Conservation (phyloP, 1,140 invertebrate genomes). For the Drosophila ambigua region DNA sequence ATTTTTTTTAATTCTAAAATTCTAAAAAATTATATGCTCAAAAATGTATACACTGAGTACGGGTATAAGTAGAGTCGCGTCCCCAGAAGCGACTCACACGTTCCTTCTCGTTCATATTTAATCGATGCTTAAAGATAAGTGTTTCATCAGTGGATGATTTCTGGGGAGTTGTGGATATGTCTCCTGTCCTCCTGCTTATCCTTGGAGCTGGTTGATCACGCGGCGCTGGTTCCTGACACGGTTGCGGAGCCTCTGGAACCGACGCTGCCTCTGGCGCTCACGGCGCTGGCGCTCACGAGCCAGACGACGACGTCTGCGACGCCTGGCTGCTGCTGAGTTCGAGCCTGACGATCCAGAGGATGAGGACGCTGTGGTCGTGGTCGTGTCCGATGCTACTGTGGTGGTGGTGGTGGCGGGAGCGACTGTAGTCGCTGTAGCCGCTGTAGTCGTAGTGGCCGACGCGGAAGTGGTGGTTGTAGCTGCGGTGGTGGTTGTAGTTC, state of each 20-base stretch:
- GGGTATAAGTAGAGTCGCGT: too few species aligned
- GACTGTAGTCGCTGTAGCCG: background rate
- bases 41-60: too few species aligned
- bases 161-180: background rate
- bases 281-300: background rate
- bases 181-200: too few species aligned
- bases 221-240: too few species aligned
- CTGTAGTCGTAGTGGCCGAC: background rate
- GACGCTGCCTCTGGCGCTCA: conserved; percentile 1
- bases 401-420: background rate
- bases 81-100: too few species aligned
- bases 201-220: too few species aligned
- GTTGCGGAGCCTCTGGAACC: background rate
- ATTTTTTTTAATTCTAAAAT: too few species aligned
- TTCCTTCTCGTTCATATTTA: too few species aligned
- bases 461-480: background rate
- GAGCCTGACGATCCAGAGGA: background rate
- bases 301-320: conserved; percentile 2
- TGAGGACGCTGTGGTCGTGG: background rate
- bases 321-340: background rate
- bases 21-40: too few species aligned
- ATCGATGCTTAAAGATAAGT: too few species aligned
- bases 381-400: background rate
- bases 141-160: too few species aligned
- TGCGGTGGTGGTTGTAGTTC: background rate